Evolutionary conservation across 92 coral and sea anemone genomes (phyloP), one percentile per base, ranked within the genome.

Genomic region (Diadumene lineata): DNA sequence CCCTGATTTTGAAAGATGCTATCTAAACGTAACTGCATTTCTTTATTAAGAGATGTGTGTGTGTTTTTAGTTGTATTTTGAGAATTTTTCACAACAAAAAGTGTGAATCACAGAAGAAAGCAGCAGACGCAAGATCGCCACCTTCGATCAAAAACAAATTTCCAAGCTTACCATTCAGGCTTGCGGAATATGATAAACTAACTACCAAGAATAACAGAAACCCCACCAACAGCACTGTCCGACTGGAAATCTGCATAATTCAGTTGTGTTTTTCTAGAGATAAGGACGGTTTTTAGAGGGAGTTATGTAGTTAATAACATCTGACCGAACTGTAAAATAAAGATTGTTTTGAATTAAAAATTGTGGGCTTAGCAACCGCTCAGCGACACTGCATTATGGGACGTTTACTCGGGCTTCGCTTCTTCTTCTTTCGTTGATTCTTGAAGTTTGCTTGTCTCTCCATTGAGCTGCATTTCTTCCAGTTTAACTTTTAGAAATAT

Each of bases 281-380:
- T 31, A 43, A 10, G 19, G 3, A 16, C 50, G 57, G 15, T 7
- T 56, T 56, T 29, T 22, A 21, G 10, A 22, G 27, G 24, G 32
- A 22, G 21, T n/a, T 29, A 33, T 25, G 31, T 3, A 1, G 48
- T 10, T 16, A 28, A 51, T 32, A 33, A 31, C 43, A 32, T 19
- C 0, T 4, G n/a, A n/a, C 34, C 7, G 17, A 22, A 8, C 16
- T 56, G 17, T 56, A 1, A 6, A 11, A 6, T 7, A 26, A 2
- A 24, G 55, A 44, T 28, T 55, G 64, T 70, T 70, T 70, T 70
- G 75, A 44, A 56, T 21, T 26, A 56, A 56, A 23, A 38, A 31
- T 29, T 4, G 18, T 23, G 22, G 29, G 55, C 77, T 56, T 56
- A 61, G 77, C 56, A 72, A 57, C 77, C 77, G 46, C 66, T 72